Base-by-base conservation (phyloP, 2,113 vertebrate genomes). In the Nothocercus julius region DNA sequence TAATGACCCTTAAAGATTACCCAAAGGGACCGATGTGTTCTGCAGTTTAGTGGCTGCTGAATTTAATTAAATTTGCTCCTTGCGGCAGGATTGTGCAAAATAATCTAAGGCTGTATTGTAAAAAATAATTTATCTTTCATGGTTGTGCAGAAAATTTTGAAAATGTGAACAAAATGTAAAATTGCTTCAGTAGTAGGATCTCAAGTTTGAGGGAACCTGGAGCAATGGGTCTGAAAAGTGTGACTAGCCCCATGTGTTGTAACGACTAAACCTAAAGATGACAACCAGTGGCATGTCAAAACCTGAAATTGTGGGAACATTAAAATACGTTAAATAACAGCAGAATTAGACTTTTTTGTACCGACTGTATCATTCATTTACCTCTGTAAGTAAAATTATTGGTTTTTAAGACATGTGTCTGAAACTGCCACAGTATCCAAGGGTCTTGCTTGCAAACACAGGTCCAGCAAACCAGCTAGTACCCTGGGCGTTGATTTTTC, bases 21-120 rank as follows among this genome's bases (percentile, higher is more conserved):
- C 4, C 2, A 4, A 58, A 79, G 87, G 87, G 47, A 86, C 66
- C 56, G 36, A 0, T n/a, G 28, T 17, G 28, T 84, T 92, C 95
- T 94, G 95, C 87, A 88, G 85, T 88, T 75, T 19, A 53, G 38
- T 95, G 96, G 91, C 90, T 92, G 94, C 91, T 96, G 91, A 89
- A 92, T 80, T 95, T 82, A 92, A 64, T 85, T 89, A 66, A 34
- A 32, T 91, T 88, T 59, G 38, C 64, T 68, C 44, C 38, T 51
- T 28, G 62, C 84, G 62, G 83, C 95, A 92, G 92, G 73, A 67
- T 58, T 79, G 87, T 92, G 90, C 85, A 92, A 92, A 70, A 73
- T 67, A 82, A 85, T 56, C 34, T 44, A 36, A 84, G 58, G 38
- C 66, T 90, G 89, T 90, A 16, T 76, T 95, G 94, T 94, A 86